Base-by-base conservation (phyloP, 2,888 invertebrate species). In the Phortica magna region DNA sequence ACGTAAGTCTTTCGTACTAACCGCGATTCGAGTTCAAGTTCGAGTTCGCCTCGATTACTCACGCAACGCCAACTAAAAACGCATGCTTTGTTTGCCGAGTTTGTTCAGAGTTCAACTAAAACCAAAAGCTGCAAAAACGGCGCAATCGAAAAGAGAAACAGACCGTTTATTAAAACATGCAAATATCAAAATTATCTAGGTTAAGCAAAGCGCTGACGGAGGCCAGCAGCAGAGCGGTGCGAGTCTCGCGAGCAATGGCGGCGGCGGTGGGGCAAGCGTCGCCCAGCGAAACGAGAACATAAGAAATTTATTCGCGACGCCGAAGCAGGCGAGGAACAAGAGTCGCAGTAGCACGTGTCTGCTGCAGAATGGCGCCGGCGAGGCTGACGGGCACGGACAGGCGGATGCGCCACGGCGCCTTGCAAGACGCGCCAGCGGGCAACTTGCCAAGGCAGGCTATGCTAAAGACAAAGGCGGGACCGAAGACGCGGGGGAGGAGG, bases 281-380 rank as follows among this genome's bases (percentile, higher is more conserved):
- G 80, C 80, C 53, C 78, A 88, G 73, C 90, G 90, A 77, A 89
- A 90, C 81, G 89, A 85, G 78, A 89, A 85, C 79, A 83, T 89
- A 82, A 87, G 90, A 79, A 89, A 83, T 78, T 82, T 89, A 77
- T 90, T 89, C 81, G 85, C 88, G 61, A 75, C 87, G 19, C 72
- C 85, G n/a, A 77, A 31, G 31, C 31, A 81, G 7, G 19, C 73
- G 19, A 55, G 83, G 80, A 9, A 48, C 9, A 80, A 82, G 53
- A 87, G 89, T 73, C 83, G 82, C 70, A 87, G 84, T 73, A 89
- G 80, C 72, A 83, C 85, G 53, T 85, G 88, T 75, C 77, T 86
- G 57, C 84, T 85, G 53, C 78, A 77, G 55, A 67, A 78, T 61
- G 39, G 70, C 77, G 85, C 7, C 72, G 70, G 39, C 73, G 74